These are phyloP conservation scores for Atrichornis clamosus DNA, from an alignment of 2,113 vertebrate species.

Conservation along the genomic window DNA sequence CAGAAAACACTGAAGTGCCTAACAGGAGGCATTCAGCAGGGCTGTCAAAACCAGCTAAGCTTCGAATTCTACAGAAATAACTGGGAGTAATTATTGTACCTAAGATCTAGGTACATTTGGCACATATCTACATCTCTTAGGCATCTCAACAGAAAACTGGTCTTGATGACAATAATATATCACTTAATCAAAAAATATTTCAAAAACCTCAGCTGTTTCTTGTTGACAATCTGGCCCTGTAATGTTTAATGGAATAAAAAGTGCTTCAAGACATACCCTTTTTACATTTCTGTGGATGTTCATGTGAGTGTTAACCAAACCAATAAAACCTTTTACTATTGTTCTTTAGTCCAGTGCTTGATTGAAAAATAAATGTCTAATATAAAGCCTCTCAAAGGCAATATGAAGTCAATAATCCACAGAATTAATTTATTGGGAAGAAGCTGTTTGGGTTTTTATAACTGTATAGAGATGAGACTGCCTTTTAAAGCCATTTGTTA, in stretches of 20 bases:
- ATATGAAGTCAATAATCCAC: neutral
- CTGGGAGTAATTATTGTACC: neutral
- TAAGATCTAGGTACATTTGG: neutral
- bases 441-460: neutral
- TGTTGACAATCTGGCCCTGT: neutral
- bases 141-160: neutral
- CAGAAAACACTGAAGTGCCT: neutral
- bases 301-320: neutral
- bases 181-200: neutral
- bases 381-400: neutral
- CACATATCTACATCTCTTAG: neutral
- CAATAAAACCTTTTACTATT: neutral
- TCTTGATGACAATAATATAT: neutral
- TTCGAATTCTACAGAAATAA: neutral
- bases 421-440: constrained; percentile 15
- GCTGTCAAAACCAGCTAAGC: neutral
- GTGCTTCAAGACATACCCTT: neutral
- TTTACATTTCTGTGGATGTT: neutral
- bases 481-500: neutral
- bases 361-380: neutral
- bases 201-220: neutral
- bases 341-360: neutral
- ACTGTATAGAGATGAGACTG: neutral
- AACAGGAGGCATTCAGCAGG: neutral
- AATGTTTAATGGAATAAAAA: neutral